These are phyloP conservation scores for Apotomis turbidana DNA, from an alignment of 2,888 invertebrate genomes.

Conservation along the genomic window DNA sequence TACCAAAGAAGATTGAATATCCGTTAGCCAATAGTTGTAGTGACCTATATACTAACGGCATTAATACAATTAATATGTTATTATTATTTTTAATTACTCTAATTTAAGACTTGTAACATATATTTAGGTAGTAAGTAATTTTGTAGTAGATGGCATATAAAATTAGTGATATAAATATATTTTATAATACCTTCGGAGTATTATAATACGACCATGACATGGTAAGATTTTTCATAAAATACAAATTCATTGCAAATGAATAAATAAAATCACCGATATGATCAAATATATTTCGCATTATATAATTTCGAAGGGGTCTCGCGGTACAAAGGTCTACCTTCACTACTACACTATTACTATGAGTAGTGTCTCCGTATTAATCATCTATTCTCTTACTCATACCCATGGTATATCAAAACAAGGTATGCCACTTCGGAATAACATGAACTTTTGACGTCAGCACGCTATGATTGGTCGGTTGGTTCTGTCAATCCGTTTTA, in stretches of 20 bases:
- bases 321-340: constrained; percentile 31
- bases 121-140: constrained; percentile 59
- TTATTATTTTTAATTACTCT: constrained; percentile 64
- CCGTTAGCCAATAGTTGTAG: constrained; percentile 70
- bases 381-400: no score
- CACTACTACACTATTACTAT: background rate
- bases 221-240: constrained; percentile 31
- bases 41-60: constrained; percentile 61
- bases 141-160: constrained; percentile 61
- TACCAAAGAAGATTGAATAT: constrained; percentile 84
- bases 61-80: constrained; percentile 66
- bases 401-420: no score
- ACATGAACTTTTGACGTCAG: no score
- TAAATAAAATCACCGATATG: constrained; percentile 17
- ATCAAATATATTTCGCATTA: constrained; percentile 23
- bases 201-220: constrained; percentile 55
- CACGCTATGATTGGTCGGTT: no score
- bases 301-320: constrained; percentile 35
- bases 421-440: no score
- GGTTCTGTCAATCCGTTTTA: no score
- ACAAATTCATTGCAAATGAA: constrained; percentile 31
- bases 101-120: constrained; percentile 79
- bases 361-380: background rate
- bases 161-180: constrained; percentile 62
- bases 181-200: constrained; percentile 80